Conservation (phyloP, 2,797 vertebrate species). For the Amniataba percoides region DNA sequence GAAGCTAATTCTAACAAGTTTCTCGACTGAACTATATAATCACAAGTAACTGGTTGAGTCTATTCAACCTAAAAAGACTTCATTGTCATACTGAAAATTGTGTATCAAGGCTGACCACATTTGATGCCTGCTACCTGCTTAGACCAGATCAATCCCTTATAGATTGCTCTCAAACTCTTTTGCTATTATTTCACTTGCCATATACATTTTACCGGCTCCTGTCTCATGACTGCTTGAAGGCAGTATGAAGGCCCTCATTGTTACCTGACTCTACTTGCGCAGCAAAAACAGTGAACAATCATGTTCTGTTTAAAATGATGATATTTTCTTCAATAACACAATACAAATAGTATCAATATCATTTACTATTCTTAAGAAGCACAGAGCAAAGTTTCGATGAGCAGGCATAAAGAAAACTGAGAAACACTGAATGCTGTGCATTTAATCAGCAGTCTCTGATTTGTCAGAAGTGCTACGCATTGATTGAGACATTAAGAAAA, state of each 20-base stretch:
- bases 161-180: not conserved
- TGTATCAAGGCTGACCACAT: not conserved
- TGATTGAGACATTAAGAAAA: not conserved
- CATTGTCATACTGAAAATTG: not conserved
- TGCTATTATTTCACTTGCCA: not conserved
- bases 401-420: too few relatives aligned
- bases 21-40: not conserved
- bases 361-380: too few relatives aligned
- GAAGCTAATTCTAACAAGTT: not conserved
- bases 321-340: too few relatives aligned
- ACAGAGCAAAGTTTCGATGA: too few relatives aligned
- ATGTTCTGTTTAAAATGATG: too few relatives aligned
- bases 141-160: not conserved
- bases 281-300: too few relatives aligned
- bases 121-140: not conserved
- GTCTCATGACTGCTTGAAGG: not conserved
- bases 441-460: not conserved
- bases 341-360: too few relatives aligned
- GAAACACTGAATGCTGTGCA: too few relatives aligned
- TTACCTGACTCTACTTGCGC: not conserved
- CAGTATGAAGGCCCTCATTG: not conserved
- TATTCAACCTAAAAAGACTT: not conserved
- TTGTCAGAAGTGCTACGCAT: not conserved
- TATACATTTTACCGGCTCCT: not conserved
- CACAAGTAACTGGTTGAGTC: not conserved